Base-by-base conservation (phyloP, 1,140 invertebrate species). In the Listronotus oregonensis region DNA sequence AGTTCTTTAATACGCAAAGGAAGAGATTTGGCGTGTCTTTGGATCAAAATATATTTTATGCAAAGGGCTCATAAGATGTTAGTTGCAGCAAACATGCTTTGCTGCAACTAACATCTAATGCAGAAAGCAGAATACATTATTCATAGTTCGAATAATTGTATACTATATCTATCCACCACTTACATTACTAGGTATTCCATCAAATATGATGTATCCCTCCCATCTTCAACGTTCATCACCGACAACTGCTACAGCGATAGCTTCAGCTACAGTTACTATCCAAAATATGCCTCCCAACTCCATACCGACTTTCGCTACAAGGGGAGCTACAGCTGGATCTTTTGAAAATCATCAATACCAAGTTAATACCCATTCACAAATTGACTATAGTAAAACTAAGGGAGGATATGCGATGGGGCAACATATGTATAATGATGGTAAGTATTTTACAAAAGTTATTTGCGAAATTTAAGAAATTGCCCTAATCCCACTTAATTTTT, bases 241-340 rank as follows among this genome's bases (percentile, higher is more conserved):
- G 0, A 87, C 87, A 0, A 86, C 84, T 6, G 82, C 84, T 1
- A 83, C 84, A 0, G 82, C 84, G 51, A 82, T 86, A 68, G 77
- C 84, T 61, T 80, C 82, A 63, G 78, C 85, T 47, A 80, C 85
- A 59, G 78, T 86, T 47, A 80, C 86, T 73, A 79, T 83, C 9
- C 84, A 85, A 73, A 80, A 83, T 57, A 80, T 85, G 46, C 81
- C 83, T 42, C 80, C 82, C 8, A 85, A 84, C 65, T 76, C 81
- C 9, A 80, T 84, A 69, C 83, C 84, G 4, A 81, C 83, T 0
- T 85, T 85, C 70, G 82, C 82, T 14, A 79, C 83, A 58, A 74
- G 84, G 76, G 82, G 81, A 18, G 79, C 83, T 37, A 67, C 68
- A 37, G 65, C 69, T 37, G 52, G 67, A n/a, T 60, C 69, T 32